phyloP scores from a whole-genome alignment of 2,797 vertebrate genomes.

The Gobionotothen gibberifrons region DNA sequence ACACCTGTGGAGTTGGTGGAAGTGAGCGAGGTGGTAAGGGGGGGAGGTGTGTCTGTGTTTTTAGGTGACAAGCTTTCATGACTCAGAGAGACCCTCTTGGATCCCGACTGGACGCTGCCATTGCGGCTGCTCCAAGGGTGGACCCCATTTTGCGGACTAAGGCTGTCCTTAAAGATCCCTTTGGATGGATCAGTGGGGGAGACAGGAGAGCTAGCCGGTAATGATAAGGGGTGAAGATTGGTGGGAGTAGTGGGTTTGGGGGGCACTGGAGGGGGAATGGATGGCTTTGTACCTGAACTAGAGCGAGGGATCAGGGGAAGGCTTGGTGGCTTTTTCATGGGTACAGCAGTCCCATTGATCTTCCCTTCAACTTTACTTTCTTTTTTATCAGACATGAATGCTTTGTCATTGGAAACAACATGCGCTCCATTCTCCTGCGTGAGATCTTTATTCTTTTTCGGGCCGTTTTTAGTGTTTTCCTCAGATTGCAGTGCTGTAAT shows the following conservation, averaged over 20 bases:
- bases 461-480: constrained; percentile 54
- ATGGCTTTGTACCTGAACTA: constrained; percentile 73
- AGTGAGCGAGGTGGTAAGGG: constrained; percentile 77
- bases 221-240: constrained; percentile 70
- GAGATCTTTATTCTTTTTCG: constrained; percentile 59
- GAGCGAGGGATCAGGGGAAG: constrained; percentile 58
- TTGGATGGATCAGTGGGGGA: constrained; percentile 77
- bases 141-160: constrained; percentile 76
- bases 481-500: constrained; percentile 31
- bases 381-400: constrained; percentile 40
- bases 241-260: constrained; percentile 74
- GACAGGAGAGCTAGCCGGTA: constrained; percentile 77
- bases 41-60: constrained; percentile 76
- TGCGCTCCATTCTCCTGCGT: constrained; percentile 46
- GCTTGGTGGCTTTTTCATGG: constrained; percentile 49
- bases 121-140: constrained; percentile 83
- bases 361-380: constrained; percentile 47
- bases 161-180: constrained; percentile 69
- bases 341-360: constrained; percentile 41
- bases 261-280: constrained; percentile 75
- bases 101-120: constrained; percentile 74
- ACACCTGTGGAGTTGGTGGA: constrained; percentile 71
- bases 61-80: constrained; percentile 86
- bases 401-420: constrained; percentile 58
- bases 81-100: constrained; percentile 84